These are phyloP conservation scores for Tangara arthus DNA, from an alignment of 2,797 vertebrate genomes.

Conservation along the genomic window DNA sequence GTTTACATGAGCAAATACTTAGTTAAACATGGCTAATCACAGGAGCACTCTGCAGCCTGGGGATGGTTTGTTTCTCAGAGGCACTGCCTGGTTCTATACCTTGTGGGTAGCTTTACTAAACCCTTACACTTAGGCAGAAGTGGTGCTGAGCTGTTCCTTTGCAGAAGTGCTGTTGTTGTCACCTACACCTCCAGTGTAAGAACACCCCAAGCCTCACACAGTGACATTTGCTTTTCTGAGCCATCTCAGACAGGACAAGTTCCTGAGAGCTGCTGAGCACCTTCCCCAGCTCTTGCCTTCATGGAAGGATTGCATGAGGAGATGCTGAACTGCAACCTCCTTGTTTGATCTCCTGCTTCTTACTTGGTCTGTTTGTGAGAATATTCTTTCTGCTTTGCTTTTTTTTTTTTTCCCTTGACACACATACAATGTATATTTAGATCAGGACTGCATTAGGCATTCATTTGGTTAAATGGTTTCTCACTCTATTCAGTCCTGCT, in stretches of 20 bases:
- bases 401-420: background rate
- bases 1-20: background rate
- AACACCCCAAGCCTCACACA: background rate
- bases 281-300: background rate
- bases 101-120: background rate
- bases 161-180: background rate
- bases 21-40: background rate
- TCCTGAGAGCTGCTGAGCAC: background rate
- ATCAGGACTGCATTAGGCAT: background rate
- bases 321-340: background rate
- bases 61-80: background rate
- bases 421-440: slow-evolving; percentile 9
- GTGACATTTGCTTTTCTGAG: background rate
- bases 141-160: background rate
- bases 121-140: background rate
- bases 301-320: background rate
- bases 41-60: background rate
- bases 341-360: background rate
- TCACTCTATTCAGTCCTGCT: background rate
- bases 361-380: background rate
- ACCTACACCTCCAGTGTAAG: background rate
- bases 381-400: background rate
- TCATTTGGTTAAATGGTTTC: background rate
- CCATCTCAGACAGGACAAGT: background rate
- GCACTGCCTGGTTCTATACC: background rate